Base-by-base conservation (phyloP, 2,888 invertebrate species). In the Heliconius hortense region DNA sequence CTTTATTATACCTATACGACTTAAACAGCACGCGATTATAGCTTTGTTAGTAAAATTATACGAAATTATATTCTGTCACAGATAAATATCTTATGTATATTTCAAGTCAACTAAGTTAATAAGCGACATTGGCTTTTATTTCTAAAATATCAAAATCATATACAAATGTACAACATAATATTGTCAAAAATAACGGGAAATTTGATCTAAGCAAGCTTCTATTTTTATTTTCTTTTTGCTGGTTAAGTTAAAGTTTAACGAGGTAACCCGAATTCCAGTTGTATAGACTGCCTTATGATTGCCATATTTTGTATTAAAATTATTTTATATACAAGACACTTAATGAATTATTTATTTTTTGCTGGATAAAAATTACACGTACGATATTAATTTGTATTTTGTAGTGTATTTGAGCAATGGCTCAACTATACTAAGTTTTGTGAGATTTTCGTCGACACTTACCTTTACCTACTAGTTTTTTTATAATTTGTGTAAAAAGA, bases 1-100 rank as follows among this genome's bases (percentile, higher is more conserved):
- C 68, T 68, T 71, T 24, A 68, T 64, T 77, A 68, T 71, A 62
- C 28, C 64, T 71, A 71, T 70, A n/a, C 56, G 68, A 72, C 73
- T 62, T 67, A 76, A 75, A 71, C 75, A 59, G 66, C 28, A 28
- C 35, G 43, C 59, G 70, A 59, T 70, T 70, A 70, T 35, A 70
- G 18, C 35, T 70, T 56, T 70, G 59, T 70, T 60, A 70, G 59
- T 39, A 24, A 56, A 35, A 70, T 70, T 70, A 59, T 70, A 56
- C 24, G 35, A 26, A 18, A 53, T 68, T 48, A 68, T 68, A 53
- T 48, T 31, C 28, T 68, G 68, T 68, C 68, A 53, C 28, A 68
- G 24, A 53, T 28, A 28, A 53, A 68, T 68, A 53, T 13, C 21
- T 28, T 28, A 4, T 5, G 48, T 59, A 13, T 67, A 73, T 24